Evolutionary conservation across 2,797 vertebrate species (phyloP).

Genomic region (Rallus crepitans): DNA sequence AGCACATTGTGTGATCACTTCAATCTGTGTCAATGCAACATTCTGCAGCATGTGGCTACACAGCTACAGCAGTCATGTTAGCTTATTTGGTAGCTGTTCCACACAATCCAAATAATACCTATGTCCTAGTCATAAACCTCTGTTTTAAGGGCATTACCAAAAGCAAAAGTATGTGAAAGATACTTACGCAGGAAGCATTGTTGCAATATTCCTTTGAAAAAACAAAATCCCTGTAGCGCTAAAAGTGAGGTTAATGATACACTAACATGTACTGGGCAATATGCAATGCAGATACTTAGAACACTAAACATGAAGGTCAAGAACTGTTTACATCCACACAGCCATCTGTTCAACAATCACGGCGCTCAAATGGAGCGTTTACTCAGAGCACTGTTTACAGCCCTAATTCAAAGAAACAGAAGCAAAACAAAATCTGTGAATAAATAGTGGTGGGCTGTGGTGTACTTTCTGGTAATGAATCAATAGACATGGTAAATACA

Average conservation of each 20-base stretch:
- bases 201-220: not conserved
- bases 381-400: not conserved
- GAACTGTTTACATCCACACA: not conserved
- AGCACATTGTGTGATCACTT: not conserved
- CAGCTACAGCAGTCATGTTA: not conserved
- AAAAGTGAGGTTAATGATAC: not conserved
- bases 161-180: not conserved
- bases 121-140: not conserved
- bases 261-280: not conserved
- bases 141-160: not conserved
- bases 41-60: not conserved
- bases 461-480: not conserved
- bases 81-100: not conserved
- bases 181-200: not conserved
- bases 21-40: not conserved
- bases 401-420: not conserved
- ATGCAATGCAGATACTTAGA: not conserved
- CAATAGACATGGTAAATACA: not conserved
- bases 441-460: not conserved
- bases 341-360: not conserved
- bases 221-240: not conserved
- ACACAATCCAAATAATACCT: not conserved
- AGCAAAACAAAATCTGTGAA: not conserved
- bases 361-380: accelerated
- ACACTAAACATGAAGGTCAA: not conserved